These are phyloP conservation scores for Pteropus alecto DNA, from an alignment of 2,113 vertebrate genomes.

Conservation along the genomic window DNA sequence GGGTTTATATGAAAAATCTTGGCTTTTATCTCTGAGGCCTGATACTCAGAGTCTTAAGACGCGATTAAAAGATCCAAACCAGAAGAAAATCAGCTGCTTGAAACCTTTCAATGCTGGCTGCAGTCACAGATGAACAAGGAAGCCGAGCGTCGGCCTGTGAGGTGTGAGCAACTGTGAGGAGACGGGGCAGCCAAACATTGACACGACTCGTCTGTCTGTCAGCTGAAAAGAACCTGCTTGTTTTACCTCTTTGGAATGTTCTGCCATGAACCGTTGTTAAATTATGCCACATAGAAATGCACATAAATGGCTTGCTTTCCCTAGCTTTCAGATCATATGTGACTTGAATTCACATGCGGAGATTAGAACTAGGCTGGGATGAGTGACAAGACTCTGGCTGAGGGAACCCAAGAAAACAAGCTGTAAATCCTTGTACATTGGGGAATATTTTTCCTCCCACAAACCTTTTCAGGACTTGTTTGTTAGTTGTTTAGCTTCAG, in stretches of 20 bases:
- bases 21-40: background rate
- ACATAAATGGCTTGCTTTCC: background rate
- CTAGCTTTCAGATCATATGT: background rate
- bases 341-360: background rate
- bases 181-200: rapidly evolving
- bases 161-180: background rate
- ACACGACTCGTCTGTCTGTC: background rate
- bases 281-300: background rate
- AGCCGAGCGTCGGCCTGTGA: background rate
- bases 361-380: background rate
- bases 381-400: background rate
- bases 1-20: background rate
- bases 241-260: background rate
- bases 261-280: background rate
- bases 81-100: background rate
- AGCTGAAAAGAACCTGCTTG: background rate
- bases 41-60: background rate
- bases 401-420: background rate
- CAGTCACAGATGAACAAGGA: background rate
- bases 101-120: background rate
- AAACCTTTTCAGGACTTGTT: background rate
- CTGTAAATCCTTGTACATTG: rapidly evolving
- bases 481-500: background rate
- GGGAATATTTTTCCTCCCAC: background rate
- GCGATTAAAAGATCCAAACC: background rate